Evolutionary conservation across 2,888 invertebrate species (phyloP), one percentile per base, ranked within the genome.

Genomic region (Diaperis boleti): DNA sequence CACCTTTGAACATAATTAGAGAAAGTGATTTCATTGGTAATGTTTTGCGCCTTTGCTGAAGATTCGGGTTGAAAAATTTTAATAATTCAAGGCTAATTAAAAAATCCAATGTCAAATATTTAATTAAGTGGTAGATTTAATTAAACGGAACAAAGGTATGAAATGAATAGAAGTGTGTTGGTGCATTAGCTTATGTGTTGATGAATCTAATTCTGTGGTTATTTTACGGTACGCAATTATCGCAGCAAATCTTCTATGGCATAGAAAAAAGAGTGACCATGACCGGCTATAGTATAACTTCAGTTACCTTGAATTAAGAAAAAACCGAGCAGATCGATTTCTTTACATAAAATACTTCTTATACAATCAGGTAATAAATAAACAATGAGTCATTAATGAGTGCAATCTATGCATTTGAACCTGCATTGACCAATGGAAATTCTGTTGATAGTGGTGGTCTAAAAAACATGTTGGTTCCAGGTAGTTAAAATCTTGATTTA

Each of bases 91-190:
- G 52, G 52, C 10, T 52, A 26, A 52, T 37, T 33, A 33, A 52
- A 39, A 52, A 52, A 31, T 26, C 29, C 52, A 52, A 52, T 52
- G 52, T 39, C 52, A 52, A 29, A 39, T 22, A 39, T 39, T 41
- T 52, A 52, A 50, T 50, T 50, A 50, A 50, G n/a, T 50, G 20
- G 20, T 37, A n/a, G 14, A 20, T 42, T 50, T 50, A 50, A 39
- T 52, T 52, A 37, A 37, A 52, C 29, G 39, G 37, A 39, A 52
- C 26, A 41, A 26, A 52, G 26, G 22, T 15, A 14, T 20, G 22
- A 52, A 52, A 15, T 39, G 11, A 33, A 33, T 13, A 33, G 10
- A 33, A 33, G 26, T n/a, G n/a, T n/a, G n/a, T n/a, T n/a, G n/a
- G n/a, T n/a, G n/a, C 26, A 5, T 33, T 33, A 33, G n/a, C 11